Evolutionary conservation across 2,888 invertebrate species (phyloP).

Genomic region (Harpagoxenus sublaevis): DNA sequence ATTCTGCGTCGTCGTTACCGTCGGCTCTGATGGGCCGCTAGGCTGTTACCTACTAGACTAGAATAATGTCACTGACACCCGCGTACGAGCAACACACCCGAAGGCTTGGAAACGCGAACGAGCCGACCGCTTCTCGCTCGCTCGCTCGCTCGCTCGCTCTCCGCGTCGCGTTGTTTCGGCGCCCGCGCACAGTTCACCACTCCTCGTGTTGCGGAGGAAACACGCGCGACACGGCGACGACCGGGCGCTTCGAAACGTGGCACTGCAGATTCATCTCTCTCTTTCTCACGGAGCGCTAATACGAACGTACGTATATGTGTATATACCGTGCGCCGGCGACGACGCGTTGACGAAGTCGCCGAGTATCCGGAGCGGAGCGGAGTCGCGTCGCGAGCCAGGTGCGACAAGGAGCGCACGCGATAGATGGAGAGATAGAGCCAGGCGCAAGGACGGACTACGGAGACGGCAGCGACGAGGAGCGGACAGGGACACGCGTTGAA

Average conservation of each 20-base stretch:
- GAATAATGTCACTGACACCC: slow-evolving; percentile 56
- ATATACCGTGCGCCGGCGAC: slow-evolving; percentile 61
- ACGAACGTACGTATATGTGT: slow-evolving; percentile 2
- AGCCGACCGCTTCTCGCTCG: neutral
- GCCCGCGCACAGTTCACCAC: slow-evolving; percentile 50
- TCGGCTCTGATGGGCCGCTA: slow-evolving; percentile 6
- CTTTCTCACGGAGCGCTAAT: neutral
- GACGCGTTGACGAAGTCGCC: slow-evolving; percentile 39
- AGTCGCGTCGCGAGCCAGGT: slow-evolving; percentile 44
- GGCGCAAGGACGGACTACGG: slow-evolving; percentile 33
- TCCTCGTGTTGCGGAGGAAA: slow-evolving; percentile 40
- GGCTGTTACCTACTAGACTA: slow-evolving; percentile 44
- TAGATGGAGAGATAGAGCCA: slow-evolving; percentile 35
- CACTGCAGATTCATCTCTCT: slow-evolving; percentile 67
- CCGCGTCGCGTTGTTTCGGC: slow-evolving; percentile 19
- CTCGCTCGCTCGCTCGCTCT: neutral
- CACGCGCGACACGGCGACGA: slow-evolving; percentile 46
- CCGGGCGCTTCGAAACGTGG: slow-evolving; percentile 66
- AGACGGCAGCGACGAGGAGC: slow-evolving; percentile 38
- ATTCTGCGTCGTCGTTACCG: slow-evolving; percentile 25
- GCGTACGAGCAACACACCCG: slow-evolving; percentile 27
- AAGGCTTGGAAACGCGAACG: slow-evolving; percentile 23
- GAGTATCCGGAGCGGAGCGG: slow-evolving; percentile 49
- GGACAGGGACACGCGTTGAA: slow-evolving; percentile 21
- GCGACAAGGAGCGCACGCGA: slow-evolving; percentile 18